Conservation (phyloP, 2,113 vertebrate genomes). For the Telmatochromis sp. region DNA sequence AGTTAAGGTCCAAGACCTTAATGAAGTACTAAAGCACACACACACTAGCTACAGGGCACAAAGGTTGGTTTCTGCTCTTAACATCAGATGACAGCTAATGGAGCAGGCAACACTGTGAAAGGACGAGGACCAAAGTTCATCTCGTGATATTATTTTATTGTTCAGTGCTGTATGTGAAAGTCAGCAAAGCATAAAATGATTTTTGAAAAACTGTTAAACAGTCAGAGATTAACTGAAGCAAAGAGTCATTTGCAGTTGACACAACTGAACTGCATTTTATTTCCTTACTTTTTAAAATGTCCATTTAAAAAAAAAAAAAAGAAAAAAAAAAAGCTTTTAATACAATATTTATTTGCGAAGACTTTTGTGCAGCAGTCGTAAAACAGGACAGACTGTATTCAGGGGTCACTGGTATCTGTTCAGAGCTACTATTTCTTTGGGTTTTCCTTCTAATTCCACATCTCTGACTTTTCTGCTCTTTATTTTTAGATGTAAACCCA, state of each 20-base stretch:
- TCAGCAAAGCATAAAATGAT: slow-evolving; percentile 28
- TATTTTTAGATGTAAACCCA: background rate
- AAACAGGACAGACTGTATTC: background rate
- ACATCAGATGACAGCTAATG: slow-evolving; percentile 60
- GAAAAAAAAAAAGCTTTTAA: background rate
- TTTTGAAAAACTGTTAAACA: slow-evolving; percentile 25
- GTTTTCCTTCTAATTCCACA: background rate
- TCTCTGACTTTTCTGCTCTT: background rate
- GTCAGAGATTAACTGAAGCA: slow-evolving; percentile 19
- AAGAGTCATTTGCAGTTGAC: slow-evolving; percentile 10
- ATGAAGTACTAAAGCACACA: slow-evolving; percentile 54
- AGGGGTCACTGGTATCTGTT: background rate
- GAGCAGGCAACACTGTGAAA: slow-evolving; percentile 25
- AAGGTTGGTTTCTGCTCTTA: slow-evolving; percentile 38
- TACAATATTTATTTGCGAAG: background rate
- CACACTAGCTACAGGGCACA: slow-evolving; percentile 33
- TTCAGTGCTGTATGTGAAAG: slow-evolving; percentile 6
- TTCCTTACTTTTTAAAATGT: background rate
- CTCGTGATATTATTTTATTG: slow-evolving; percentile 43
- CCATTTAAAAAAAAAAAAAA: accelerated
- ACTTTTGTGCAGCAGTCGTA: background rate
- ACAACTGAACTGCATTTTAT: background rate
- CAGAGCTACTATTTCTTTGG: background rate
- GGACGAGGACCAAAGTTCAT: slow-evolving; percentile 30
- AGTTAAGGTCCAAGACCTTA: slow-evolving; percentile 41